phyloP scores from a whole-genome alignment of 1,140 invertebrate genomes.

The Danaus plexippus region DNA sequence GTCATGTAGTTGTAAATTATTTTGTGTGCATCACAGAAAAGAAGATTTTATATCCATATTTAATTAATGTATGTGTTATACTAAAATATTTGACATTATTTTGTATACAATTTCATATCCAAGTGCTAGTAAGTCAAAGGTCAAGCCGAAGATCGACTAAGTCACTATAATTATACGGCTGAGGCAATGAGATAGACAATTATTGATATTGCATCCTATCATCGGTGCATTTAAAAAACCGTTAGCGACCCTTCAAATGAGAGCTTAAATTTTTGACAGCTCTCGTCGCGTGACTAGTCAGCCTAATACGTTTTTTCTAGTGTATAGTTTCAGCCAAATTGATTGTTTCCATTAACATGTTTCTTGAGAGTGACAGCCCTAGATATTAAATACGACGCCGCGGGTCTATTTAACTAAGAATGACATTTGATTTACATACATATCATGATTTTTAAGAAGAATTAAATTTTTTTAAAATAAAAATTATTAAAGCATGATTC shows the following conservation, averaged over 20 bases:
- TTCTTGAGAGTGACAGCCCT: slow-evolving; percentile 40
- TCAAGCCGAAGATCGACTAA: too few species aligned
- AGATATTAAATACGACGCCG: slow-evolving; percentile 31
- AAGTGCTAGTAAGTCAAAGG: too few species aligned
- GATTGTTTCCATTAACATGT: slow-evolving; percentile 57
- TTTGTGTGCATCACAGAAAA: too few species aligned
- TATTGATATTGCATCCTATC: slow-evolving; percentile 19
- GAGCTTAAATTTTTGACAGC: slow-evolving; percentile 45
- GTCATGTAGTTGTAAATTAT: too few species aligned
- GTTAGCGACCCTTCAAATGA: slow-evolving; percentile 36
- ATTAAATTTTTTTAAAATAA: too few species aligned
- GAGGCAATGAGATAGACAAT: slow-evolving; percentile 14
- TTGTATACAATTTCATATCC: too few species aligned
- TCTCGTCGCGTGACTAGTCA: slow-evolving; percentile 48
- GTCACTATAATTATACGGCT: slow-evolving; percentile 23
- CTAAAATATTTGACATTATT: too few species aligned
- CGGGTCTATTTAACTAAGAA: slow-evolving; percentile 18
- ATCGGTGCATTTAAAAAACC: slow-evolving; percentile 24
- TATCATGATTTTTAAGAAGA: too few species aligned
- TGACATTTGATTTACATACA: slow-evolving; percentile 5
- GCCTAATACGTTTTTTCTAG: slow-evolving; percentile 44
- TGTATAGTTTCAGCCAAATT: slow-evolving; percentile 46
- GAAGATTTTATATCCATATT: too few species aligned
- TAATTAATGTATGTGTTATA: too few species aligned
- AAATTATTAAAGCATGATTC: too few species aligned